A percentile compares a stretch with the other conserved stretches of the same genome.
These are phyloP conservation scores for Cheilosia scutellata DNA, from an alignment of 2,888 invertebrate species.

Conservation along the genomic window DNA sequence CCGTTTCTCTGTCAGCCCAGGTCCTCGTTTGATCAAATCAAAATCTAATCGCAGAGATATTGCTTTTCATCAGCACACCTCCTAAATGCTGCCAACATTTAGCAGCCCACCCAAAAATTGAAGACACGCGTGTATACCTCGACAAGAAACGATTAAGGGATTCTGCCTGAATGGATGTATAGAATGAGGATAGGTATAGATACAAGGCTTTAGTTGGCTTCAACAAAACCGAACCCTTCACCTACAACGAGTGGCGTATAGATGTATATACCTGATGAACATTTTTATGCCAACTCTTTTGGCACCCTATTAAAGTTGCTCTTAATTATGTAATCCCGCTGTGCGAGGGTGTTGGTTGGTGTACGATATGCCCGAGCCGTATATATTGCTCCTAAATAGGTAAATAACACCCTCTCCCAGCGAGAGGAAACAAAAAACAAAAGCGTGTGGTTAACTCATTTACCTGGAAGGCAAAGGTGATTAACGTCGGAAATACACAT, in stretches of 20 bases:
- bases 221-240: constrained; percentile 26
- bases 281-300: constrained; percentile 68
- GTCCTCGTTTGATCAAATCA: constrained; percentile 50
- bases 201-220: background rate
- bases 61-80: constrained; percentile 50
- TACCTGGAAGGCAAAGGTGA: constrained; percentile 49
- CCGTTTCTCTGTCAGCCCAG: background rate
- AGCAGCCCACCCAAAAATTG: constrained; percentile 9
- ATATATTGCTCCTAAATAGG: constrained; percentile 45
- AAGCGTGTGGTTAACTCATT: constrained; percentile 65
- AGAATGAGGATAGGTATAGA: background rate
- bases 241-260: constrained; percentile 10
- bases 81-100: background rate
- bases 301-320: constrained; percentile 67
- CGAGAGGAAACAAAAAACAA: constrained; percentile 29
- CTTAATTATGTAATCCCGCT: constrained; percentile 67
- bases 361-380: constrained; percentile 8
- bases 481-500: constrained; percentile 49
- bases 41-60: constrained; percentile 67
- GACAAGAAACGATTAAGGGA: constrained; percentile 34
- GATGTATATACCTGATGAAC: constrained; percentile 57
- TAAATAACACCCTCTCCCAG: constrained; percentile 23
- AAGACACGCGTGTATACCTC: constrained; percentile 28
- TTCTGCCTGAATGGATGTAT: constrained; percentile 10
- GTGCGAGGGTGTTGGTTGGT: constrained; percentile 35